Conservation (phyloP, 2,888 invertebrate species). For the Taenaris catops region DNA sequence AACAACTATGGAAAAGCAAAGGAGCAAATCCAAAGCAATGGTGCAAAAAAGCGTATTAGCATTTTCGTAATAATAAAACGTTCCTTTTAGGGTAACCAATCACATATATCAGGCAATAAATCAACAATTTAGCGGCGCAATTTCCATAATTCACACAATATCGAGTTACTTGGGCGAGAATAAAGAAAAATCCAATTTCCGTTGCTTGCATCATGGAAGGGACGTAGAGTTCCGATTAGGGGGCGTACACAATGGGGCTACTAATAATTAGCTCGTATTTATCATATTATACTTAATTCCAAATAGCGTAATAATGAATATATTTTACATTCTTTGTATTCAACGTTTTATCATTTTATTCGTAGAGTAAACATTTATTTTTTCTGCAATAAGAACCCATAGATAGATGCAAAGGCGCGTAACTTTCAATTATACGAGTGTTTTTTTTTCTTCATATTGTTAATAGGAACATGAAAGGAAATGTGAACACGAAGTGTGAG, state of each 20-base stretch:
- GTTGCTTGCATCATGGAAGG: slow-evolving; percentile 61
- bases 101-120: slow-evolving; percentile 59
- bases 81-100: slow-evolving; percentile 24
- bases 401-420: too few species aligned
- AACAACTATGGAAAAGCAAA: slow-evolving; percentile 4
- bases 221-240: slow-evolving; percentile 31
- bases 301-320: too few species aligned
- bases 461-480: too few species aligned
- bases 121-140: slow-evolving; percentile 72
- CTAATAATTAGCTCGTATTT: slow-evolving; percentile 17
- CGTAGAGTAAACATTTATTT: too few species aligned
- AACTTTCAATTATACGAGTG: too few species aligned
- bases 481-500: too few species aligned
- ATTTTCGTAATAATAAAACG: slow-evolving; percentile 19
- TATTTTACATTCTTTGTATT: too few species aligned
- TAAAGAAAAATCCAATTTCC: slow-evolving; percentile 78
- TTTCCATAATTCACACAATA: slow-evolving; percentile 78
- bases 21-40: slow-evolving; percentile 1
- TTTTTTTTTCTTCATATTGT: too few species aligned
- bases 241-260: slow-evolving; percentile 15
- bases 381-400: too few species aligned
- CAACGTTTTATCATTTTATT: too few species aligned
- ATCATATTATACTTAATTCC: too few species aligned
- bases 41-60: slow-evolving; percentile 17
- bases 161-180: slow-evolving; percentile 63